These are phyloP conservation scores for Petrosia ficiformis DNA, from an alignment of 37 sponge, comb jelly and placozoan genomes.

Conservation along the genomic window DNA sequence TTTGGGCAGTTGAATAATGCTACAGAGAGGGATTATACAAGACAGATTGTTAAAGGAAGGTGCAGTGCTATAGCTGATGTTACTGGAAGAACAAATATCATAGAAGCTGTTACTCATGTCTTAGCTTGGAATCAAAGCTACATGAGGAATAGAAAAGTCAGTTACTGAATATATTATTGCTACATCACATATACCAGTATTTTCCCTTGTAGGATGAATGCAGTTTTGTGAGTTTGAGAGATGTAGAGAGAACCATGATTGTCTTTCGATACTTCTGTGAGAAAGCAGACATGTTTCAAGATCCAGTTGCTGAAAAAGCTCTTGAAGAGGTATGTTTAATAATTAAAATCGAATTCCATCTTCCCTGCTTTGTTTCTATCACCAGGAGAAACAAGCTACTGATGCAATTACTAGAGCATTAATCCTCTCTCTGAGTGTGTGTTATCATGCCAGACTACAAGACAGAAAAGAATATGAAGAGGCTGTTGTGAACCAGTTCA, in stretches of 20 bases:
- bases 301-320: conserved; percentile 5
- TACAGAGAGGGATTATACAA: conserved; percentile 46
- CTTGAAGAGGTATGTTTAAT: neutral
- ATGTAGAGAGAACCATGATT: conserved; percentile 83
- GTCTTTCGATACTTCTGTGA: conserved; percentile 69
- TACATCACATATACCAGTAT: neutral
- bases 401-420: conserved; percentile 32
- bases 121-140: conserved; percentile 62
- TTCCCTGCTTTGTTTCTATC: no score
- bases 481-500: conserved; percentile 28
- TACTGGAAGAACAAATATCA: neutral
- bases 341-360: no score
- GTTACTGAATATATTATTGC: neutral
- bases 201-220: conserved; percentile 71
- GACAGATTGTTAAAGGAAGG: conserved; percentile 55
- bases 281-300: conserved; percentile 18
- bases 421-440: conserved; percentile 72
- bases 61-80: conserved; percentile 16
- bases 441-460: conserved; percentile 77
- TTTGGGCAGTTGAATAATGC: conserved; percentile 60
- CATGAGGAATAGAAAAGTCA: conserved; percentile 70
- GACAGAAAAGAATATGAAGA: conserved; percentile 61
- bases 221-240: conserved; percentile 88
- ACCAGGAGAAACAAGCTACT: no score
- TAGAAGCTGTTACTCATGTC: conserved; percentile 29